Evolutionary conservation across 2,113 vertebrate genomes (phyloP), one percentile per base, ranked within the genome.

Genomic region (Tenebrosternarchus preto): DNA sequence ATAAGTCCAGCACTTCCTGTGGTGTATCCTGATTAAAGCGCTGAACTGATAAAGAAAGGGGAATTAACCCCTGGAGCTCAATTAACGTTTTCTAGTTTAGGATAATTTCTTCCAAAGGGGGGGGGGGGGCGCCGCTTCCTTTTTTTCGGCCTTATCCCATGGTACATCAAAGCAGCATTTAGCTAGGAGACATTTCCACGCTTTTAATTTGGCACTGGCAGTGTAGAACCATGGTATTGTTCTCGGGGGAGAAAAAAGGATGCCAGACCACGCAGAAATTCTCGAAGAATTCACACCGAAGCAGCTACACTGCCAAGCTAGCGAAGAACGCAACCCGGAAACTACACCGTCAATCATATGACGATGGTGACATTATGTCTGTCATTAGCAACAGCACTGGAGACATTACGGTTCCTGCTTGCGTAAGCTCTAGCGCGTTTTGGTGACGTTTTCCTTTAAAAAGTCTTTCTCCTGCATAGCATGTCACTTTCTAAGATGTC

Each of bases 61-160:
- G 88, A 92, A 90, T 92, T 86, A 93, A 91, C 89, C 92, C 87
- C 86, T 89, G 86, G 88, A 91, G 87, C 67, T 80, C 90, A 91
- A 93, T 92, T 91, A 92, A 86, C 88, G 89, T 91, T 90, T 90
- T 78, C 7, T 43, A 87, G 85, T 91, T 92, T 92, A 90, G 85
- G 88, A 90, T 91, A 90, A 91, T 88, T 82, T 87, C 88, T 78
- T 92, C 86, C 80, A 33, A 66, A 83, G 86, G 85, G 89, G 89
- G 86, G 88, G 29, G 66, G 84, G 86, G 85, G 89, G 89, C 86
- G 88, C 85, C 86, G 86, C 70, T 77, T 85, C 81, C 84, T 84
- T 86, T 70, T 76, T 71, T 50, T 50, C 43, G 15, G 43, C 86
- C 78, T 75, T 81, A 85, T 86, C 83, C 27, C 74, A 76, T 78